phyloP scores from a whole-genome alignment of 2,797 vertebrate species.

The Gobionotothen gibberifrons region DNA sequence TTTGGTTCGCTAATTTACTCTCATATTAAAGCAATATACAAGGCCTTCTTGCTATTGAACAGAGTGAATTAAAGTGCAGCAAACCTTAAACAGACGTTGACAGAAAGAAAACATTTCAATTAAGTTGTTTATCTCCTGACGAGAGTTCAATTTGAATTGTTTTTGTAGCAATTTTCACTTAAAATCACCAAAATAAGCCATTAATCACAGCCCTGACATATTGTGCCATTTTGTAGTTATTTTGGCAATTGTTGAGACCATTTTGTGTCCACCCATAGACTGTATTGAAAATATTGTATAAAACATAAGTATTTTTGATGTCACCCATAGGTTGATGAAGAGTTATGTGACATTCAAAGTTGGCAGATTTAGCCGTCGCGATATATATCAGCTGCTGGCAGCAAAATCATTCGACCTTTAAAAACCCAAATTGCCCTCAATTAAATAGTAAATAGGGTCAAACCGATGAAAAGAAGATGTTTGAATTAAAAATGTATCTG shows the following conservation, averaged over 20 bases:
- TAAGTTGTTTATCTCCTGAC: background rate
- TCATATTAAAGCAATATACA: background rate
- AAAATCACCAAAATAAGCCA: too few relatives aligned
- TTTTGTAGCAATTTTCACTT: too few relatives aligned
- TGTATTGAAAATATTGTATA: too few relatives aligned
- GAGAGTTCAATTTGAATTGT: background rate
- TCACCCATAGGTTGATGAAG: too few relatives aligned
- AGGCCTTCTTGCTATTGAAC: background rate
- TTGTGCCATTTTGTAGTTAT: too few relatives aligned
- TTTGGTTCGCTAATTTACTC: slow-evolving; percentile 3
- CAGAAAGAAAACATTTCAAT: background rate
- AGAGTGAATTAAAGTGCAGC: background rate
- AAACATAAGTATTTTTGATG: too few relatives aligned
- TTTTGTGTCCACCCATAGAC: too few relatives aligned
- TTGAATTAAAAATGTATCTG: background rate
- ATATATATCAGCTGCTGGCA: background rate
- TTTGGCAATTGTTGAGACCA: too few relatives aligned
- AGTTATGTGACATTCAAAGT: too few relatives aligned
- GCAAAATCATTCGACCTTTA: slow-evolving; percentile 9
- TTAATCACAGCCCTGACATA: too few relatives aligned
- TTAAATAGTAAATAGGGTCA: background rate
- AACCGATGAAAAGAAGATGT: background rate
- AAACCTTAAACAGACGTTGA: background rate
- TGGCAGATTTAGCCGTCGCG: too few relatives aligned
- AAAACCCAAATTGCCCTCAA: background rate